A percentile compares a stretch with the other conserved stretches of the same genome.
Evolutionary conservation across 2,113 vertebrate species (phyloP).

Genomic region (Corythornis vintsioides): DNA sequence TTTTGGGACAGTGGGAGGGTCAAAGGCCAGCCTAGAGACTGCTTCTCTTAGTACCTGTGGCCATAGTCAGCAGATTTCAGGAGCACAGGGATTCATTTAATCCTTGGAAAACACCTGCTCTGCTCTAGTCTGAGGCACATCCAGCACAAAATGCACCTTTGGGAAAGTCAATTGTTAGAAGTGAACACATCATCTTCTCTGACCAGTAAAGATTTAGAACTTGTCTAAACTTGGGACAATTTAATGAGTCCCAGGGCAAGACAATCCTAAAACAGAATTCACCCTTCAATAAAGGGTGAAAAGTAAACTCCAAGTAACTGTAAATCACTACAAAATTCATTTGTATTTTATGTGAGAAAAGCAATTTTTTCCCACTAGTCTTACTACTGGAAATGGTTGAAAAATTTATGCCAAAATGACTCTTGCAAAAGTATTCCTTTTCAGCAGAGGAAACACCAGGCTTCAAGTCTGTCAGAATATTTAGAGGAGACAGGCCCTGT

Average conservation of each 20-base stretch:
- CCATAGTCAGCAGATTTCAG: not conserved
- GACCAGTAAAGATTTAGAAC: not conserved
- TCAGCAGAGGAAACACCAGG: not conserved
- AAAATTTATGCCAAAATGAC: not conserved
- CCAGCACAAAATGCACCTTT: not conserved
- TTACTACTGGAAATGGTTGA: not conserved
- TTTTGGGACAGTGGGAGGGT: not conserved
- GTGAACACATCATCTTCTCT: not conserved
- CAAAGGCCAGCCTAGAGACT: not conserved
- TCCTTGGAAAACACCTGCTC: not conserved
- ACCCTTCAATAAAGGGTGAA: not conserved
- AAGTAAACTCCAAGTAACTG: not conserved
- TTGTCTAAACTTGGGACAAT: not conserved
- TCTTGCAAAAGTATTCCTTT: not conserved
- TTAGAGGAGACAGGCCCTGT: not conserved
- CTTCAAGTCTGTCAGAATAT: not conserved
- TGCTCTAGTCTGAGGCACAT: rapidly evolving
- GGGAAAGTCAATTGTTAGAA: not conserved
- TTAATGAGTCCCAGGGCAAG: not conserved
- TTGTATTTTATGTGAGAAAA: not conserved
- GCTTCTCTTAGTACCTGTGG: not conserved
- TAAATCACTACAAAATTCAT: not conserved
- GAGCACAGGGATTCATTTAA: not conserved
- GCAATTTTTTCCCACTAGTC: not conserved
- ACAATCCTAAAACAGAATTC: not conserved